Percentiles rank a stretch among this genome's conserved stretches.
Conservation (phyloP, 2,113 vertebrate genomes). For the Xiphias gladius region DNA sequence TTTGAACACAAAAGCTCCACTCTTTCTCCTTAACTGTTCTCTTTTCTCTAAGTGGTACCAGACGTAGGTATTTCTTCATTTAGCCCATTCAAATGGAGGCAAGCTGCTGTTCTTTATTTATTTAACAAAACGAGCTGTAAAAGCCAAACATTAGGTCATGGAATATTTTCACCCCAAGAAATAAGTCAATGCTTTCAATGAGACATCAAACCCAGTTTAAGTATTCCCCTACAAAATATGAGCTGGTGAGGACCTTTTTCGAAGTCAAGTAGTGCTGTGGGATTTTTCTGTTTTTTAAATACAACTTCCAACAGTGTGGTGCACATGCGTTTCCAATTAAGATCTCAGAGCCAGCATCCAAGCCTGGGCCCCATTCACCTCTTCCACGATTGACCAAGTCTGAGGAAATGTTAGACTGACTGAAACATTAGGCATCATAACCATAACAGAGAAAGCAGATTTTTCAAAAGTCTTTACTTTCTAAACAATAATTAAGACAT, state of each 20-base stretch:
- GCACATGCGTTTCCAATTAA: conserved; percentile 86
- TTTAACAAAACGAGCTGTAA: conserved; percentile 83
- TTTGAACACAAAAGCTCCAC: conserved; percentile 78
- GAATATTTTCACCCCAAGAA: conserved; percentile 81
- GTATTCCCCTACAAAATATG: conserved; percentile 74
- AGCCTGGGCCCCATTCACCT: conserved; percentile 79
- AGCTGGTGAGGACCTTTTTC: conserved; percentile 76
- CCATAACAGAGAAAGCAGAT: conserved; percentile 72
- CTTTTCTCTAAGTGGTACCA: conserved; percentile 82
- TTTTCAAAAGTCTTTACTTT: conserved; percentile 73
- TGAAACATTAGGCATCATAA: conserved; percentile 68
- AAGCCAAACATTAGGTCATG: conserved; percentile 87
- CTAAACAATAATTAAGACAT: conserved; percentile 77
- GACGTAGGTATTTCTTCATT: conserved; percentile 80
- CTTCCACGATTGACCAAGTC: conserved; percentile 76
- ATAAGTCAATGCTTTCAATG: conserved; percentile 77
- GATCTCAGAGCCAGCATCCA: conserved; percentile 67
- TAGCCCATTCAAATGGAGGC: conserved; percentile 73
- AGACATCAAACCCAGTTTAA: conserved; percentile 79
- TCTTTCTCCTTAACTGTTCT: conserved; percentile 76
- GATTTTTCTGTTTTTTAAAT: conserved; percentile 76
- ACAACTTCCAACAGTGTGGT: conserved; percentile 73
- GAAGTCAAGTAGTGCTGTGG: conserved; percentile 75
- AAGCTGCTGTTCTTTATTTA: conserved; percentile 80
- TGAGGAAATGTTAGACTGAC: conserved; percentile 79